Evolutionary conservation across 2,888 invertebrate species (phyloP), one percentile per base, ranked within the genome.

Genomic region (Machimus rusticus): DNA sequence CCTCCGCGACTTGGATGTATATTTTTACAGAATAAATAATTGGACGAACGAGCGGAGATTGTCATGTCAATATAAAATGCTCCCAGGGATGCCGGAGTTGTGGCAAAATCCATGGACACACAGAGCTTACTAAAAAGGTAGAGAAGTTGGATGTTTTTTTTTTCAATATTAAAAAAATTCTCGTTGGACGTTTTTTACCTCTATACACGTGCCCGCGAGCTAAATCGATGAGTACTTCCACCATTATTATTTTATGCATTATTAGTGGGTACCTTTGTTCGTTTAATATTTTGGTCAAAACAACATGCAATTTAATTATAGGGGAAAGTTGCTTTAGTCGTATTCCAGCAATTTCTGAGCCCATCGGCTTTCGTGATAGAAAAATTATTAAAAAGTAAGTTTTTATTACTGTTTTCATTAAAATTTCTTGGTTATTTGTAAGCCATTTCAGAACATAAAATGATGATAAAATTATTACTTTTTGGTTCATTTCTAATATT

Each of bases 31-130:
- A 84, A 84, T 74, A 84, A 84, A 66, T 84, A 84, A 84, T 84
- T 84, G 84, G 84, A 66, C 84, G 74, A 84, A 74, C 66, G 37
- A 74, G 19, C n/a, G 34, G 57, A 55, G 74, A 84, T 74, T 74
- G 84, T 84, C 84, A 43, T 84, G 84, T 84, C 84, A 84, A 84
- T 84, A 84, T 84, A 19, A 84, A 74, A 39, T 43, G 84, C 74
- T 74, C 34, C 37, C 74, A 74, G 84, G 84, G 66, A 37, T 66
- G 43, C 1, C 4, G 66, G 66, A 66, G 23, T 66, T 66, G 23
- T 23, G 23, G 66, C 23, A 66, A 66, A 66, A 66, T n/a, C 51
- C 51, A 51, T 51, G 66, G 19, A 23, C 28, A 28, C 66, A 23
- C 66, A 66, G 66, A 66, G 66, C 28, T 23, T 12, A 23, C 66